phyloP scores from a whole-genome alignment of 2,888 invertebrate species.

The Lathronympha strigana region DNA sequence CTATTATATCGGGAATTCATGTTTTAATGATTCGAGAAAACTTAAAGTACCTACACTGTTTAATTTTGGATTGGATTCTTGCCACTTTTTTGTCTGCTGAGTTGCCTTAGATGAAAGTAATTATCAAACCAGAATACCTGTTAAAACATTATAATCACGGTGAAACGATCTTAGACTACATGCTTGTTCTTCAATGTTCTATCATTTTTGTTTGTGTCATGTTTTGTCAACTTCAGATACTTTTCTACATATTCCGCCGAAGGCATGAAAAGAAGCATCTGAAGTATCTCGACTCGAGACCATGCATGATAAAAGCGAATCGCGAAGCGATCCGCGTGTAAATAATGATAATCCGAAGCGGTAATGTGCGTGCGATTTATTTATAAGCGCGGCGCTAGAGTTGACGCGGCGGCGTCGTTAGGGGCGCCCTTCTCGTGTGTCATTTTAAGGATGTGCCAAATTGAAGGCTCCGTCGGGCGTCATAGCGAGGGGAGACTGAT shows the following conservation, averaged over 20 bases:
- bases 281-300: background rate
- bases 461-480: conserved; percentile 81
- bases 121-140: no score
- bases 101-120: no score
- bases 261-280: background rate
- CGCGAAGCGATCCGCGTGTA: conserved; percentile 39
- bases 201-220: no score
- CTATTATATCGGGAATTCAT: no score
- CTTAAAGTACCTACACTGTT: no score
- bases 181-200: no score
- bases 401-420: conserved; percentile 70
- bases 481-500: conserved; percentile 80
- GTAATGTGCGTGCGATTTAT: conserved; percentile 61
- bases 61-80: no score
- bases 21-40: no score
- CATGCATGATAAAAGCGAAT: conserved; percentile 17
- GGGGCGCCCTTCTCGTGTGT: conserved; percentile 80
- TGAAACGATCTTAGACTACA: no score
- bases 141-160: no score
- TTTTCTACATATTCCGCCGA: background rate
- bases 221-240: background rate
- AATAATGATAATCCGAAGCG: conserved; percentile 48
- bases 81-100: no score
- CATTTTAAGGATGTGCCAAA: conserved; percentile 85
- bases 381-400: conserved; percentile 58